These are phyloP conservation scores for Bufo bufo DNA, from an alignment of 2,113 vertebrate genomes.

Conservation along the genomic window DNA sequence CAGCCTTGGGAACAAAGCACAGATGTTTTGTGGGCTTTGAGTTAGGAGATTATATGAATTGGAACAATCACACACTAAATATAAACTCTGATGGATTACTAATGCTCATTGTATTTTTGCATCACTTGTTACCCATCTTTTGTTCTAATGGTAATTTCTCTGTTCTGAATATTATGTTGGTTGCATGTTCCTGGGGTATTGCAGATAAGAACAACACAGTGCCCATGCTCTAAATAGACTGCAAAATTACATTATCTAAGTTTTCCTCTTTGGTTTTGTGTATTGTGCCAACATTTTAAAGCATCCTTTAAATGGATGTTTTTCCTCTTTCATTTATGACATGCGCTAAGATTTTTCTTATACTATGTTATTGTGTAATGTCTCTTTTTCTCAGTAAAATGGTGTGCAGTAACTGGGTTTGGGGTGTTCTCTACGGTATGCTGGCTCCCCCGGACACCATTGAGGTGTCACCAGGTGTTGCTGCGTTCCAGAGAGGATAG, in stretches of 20 bases:
- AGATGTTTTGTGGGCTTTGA: slow-evolving; percentile 48
- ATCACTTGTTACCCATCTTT: slow-evolving; percentile 27
- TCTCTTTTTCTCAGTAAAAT: no score
- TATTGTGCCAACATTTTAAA: neutral
- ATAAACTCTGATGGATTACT: slow-evolving; percentile 24
- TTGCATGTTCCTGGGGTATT: neutral
- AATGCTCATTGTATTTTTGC: slow-evolving; percentile 32
- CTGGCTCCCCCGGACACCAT: no score
- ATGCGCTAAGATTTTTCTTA: no score
- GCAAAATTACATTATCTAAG: neutral
- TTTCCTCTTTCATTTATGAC: no score
- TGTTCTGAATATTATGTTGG: neutral
- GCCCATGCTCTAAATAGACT: neutral
- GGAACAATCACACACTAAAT: slow-evolving; percentile 30
- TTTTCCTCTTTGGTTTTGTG: neutral
- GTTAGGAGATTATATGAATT: slow-evolving; percentile 38
- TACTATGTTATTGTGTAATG: no score
- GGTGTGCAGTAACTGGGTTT: no score
- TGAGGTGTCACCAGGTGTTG: no score
- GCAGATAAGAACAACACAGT: neutral
- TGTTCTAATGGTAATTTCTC: slow-evolving; percentile 26
- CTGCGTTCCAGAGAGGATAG: no score
- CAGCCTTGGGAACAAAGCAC: slow-evolving; percentile 42
- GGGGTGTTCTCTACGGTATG: no score
- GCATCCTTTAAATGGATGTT: neutral